Evolutionary conservation across 2,888 invertebrate genomes (phyloP).

Genomic region (Dryomyza anilis): DNA sequence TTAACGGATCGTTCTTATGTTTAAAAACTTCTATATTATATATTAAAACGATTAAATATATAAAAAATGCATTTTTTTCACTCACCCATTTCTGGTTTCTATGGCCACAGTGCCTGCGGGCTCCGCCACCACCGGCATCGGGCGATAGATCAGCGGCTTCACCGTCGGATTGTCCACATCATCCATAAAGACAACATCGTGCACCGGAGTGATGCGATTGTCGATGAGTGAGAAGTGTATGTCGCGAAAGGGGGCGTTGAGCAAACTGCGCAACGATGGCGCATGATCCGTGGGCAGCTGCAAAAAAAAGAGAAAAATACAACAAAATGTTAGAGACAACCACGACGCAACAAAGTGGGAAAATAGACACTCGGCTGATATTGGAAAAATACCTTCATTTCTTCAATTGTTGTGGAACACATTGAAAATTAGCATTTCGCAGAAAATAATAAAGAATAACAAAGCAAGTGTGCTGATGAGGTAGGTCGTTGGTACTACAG

Average conservation of each 20-base stretch:
- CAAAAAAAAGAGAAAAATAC: constrained; percentile 30
- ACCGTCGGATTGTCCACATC: constrained; percentile 46
- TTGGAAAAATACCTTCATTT: constrained; percentile 44
- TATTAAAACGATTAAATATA: too few relatives aligned
- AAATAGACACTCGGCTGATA: not conserved
- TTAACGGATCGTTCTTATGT: too few relatives aligned
- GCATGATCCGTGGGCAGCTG: constrained; percentile 50
- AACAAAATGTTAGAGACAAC: not conserved
- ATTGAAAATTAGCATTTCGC: constrained; percentile 39
- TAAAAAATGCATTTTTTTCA: too few relatives aligned
- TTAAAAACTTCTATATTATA: too few relatives aligned
- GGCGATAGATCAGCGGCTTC: constrained; percentile 53
- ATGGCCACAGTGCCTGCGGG: too few relatives aligned
- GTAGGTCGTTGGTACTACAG: too few relatives aligned
- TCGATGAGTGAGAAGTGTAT: constrained; percentile 48
- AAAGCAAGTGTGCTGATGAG: too few relatives aligned
- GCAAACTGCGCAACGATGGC: constrained; percentile 52
- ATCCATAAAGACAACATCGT: constrained; percentile 55
- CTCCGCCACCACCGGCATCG: constrained; percentile 39
- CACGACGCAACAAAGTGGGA: not conserved
- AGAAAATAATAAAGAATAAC: constrained; percentile 9
- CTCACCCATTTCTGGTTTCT: too few relatives aligned
- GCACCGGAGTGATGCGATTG: constrained; percentile 52
- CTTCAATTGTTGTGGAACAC: constrained; percentile 50
- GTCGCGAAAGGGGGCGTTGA: constrained; percentile 56